phyloP scores from a whole-genome alignment of 2,888 invertebrate species.

The Masnerella sp. region DNA sequence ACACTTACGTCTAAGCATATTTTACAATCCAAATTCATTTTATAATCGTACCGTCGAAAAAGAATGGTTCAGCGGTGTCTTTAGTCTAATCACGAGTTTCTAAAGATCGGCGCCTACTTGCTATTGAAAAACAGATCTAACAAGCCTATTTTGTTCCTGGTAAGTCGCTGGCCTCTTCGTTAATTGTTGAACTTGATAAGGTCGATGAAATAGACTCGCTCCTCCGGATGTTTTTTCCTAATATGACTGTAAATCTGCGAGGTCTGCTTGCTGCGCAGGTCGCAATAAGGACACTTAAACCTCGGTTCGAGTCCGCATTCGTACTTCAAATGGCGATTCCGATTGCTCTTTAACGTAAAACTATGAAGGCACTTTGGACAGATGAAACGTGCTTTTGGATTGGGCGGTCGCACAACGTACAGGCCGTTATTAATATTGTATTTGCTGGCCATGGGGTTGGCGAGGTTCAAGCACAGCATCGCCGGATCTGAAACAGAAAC shows the following conservation, averaged over 20 bases:
- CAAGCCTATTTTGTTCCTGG: too few species aligned
- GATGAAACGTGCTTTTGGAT: conserved; percentile 53
- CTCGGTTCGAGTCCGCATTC: conserved; percentile 74
- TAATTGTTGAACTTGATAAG: conserved; percentile 46
- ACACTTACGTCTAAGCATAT: background rate
- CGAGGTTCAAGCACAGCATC: conserved; percentile 57
- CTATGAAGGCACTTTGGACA: conserved; percentile 69
- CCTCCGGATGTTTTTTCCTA: conserved; percentile 66
- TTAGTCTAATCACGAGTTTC: too few species aligned
- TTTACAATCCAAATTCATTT: too few species aligned
- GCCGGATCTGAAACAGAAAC: conserved; percentile 62
- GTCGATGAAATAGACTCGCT: conserved; percentile 63
- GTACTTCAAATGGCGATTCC: conserved; percentile 72
- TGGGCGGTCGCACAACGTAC: conserved; percentile 44
- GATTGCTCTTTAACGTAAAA: conserved; percentile 68
- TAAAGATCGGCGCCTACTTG: too few species aligned
- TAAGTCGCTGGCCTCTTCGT: conserved; percentile 4
- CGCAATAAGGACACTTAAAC: conserved; percentile 74
- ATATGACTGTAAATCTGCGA: conserved; percentile 69
- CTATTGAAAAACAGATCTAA: too few species aligned
- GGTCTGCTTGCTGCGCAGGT: conserved; percentile 67
- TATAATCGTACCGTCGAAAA: too few species aligned
- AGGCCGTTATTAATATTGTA: conserved; percentile 44
- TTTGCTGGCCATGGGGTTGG: conserved; percentile 31
- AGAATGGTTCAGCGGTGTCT: too few species aligned